Evolutionary conservation across 2,113 vertebrate species (phyloP).

Genomic region (Rhagologus leucostigma): DNA sequence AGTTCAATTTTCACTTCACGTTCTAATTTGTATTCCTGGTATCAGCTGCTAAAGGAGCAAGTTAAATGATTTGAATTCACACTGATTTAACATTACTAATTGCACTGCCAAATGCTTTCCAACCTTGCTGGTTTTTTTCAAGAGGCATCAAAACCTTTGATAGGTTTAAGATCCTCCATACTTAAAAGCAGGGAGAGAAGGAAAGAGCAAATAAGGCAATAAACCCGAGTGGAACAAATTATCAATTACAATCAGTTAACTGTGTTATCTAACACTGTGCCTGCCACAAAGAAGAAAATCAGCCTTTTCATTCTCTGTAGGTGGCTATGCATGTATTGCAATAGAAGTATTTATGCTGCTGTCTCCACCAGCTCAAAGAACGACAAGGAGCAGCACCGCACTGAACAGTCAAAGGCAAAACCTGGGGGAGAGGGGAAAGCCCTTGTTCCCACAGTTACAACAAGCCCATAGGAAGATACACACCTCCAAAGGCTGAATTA

Average conservation of each 20-base stretch:
- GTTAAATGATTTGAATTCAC: constrained; percentile 70
- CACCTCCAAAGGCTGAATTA: not conserved
- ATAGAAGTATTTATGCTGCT: not conserved
- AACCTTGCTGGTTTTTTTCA: constrained; percentile 1
- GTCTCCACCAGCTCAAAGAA: constrained; percentile 34
- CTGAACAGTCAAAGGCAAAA: constrained; percentile 57
- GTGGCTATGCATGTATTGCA: not conserved
- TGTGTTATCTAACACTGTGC: constrained; percentile 22
- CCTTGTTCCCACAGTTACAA: constrained; percentile 69
- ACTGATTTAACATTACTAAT: constrained; percentile 59
- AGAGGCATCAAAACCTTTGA: constrained; percentile 56
- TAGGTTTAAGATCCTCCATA: constrained; percentile 28
- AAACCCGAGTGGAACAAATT: constrained; percentile 51
- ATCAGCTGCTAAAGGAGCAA: constrained; percentile 64
- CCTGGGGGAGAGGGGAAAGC: constrained; percentile 22
- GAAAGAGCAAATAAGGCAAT: constrained; percentile 43
- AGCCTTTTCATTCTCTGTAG: constrained; percentile 42
- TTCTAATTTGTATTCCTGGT: constrained; percentile 60
- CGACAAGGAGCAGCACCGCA: not conserved
- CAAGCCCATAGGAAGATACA: not conserved
- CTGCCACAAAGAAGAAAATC: constrained; percentile 19
- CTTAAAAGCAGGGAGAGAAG: constrained; percentile 19
- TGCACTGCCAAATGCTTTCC: constrained; percentile 56
- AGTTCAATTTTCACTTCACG: constrained; percentile 56
- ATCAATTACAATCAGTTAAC: constrained; percentile 56